Evolutionary conservation across 2,797 vertebrate species (phyloP).

Genomic region (Bradypodion pumilum): DNA sequence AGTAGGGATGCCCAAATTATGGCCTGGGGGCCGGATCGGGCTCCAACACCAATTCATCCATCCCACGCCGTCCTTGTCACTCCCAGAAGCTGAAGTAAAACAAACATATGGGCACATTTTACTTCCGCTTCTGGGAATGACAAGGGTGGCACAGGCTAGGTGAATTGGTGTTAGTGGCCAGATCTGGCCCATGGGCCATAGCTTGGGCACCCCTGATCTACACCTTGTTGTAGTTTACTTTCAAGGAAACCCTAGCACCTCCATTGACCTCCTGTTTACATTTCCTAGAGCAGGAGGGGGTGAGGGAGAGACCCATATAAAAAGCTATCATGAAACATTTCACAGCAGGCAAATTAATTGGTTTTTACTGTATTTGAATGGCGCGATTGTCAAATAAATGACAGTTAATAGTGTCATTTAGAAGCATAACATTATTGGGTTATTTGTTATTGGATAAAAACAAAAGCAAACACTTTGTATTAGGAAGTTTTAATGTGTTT

Average conservation of each 20-base stretch:
- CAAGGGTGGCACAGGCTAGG: too few species aligned
- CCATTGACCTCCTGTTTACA: constrained; percentile 75
- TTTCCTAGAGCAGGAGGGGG: constrained; percentile 69
- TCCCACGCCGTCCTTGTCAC: too few species aligned
- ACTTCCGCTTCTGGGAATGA: too few species aligned
- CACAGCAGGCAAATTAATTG: constrained; percentile 81
- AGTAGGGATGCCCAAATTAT: too few species aligned
- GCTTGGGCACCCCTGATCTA: too few species aligned
- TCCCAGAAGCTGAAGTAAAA: too few species aligned
- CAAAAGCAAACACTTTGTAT: constrained; percentile 82
- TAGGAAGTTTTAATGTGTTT: constrained; percentile 83
- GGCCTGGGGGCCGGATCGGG: too few species aligned
- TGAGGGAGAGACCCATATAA: constrained; percentile 65
- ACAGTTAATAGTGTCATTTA: constrained; percentile 83
- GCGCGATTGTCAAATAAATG: constrained; percentile 79
- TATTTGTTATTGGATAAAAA: constrained; percentile 83
- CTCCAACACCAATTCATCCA: too few species aligned
- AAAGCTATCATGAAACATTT: constrained; percentile 79
- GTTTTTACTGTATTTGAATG: constrained; percentile 81
- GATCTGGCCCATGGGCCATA: too few species aligned
- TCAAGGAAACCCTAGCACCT: constrained; percentile 73
- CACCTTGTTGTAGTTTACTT: constrained; percentile 65
- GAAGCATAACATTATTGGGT: constrained; percentile 81
- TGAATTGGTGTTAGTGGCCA: too few species aligned
- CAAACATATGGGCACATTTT: too few species aligned